These are phyloP conservation scores for Hoplostethus mediterraneus DNA, from an alignment of 2,797 vertebrate species.

Conservation along the genomic window DNA sequence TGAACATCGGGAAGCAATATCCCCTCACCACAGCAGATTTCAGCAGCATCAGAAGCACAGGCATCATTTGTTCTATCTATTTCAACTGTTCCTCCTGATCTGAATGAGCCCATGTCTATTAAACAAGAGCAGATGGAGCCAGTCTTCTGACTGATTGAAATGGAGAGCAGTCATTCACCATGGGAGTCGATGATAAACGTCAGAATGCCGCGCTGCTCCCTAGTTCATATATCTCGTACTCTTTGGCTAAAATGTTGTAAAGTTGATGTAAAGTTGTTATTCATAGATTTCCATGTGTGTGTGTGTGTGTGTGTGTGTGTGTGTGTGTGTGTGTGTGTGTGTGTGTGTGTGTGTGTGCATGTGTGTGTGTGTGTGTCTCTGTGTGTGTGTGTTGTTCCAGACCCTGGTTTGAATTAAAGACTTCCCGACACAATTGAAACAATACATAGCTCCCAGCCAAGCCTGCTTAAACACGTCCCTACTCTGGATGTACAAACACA, in stretches of 20 bases:
- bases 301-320: neutral
- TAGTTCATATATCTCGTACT: slow-evolving; percentile 35
- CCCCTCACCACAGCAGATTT: slow-evolving; percentile 27
- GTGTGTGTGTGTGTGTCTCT: too few species aligned
- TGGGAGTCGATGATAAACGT: slow-evolving; percentile 39
- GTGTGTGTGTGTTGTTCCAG: slow-evolving; percentile 26
- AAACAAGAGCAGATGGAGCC: slow-evolving; percentile 36
- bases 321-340: slow-evolving; percentile 13
- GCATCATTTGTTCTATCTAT: slow-evolving; percentile 29
- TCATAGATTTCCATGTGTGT: slow-evolving; percentile 19
- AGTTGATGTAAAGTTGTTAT: slow-evolving; percentile 19
- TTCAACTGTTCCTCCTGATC: slow-evolving; percentile 18
- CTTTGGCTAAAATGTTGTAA: slow-evolving; percentile 3
- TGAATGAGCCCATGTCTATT: slow-evolving; percentile 24
- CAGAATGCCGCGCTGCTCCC: slow-evolving; percentile 11
- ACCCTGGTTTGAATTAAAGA: slow-evolving; percentile 74
- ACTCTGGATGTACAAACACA: slow-evolving; percentile 27
- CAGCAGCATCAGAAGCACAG: slow-evolving; percentile 12
- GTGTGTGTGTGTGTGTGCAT: neutral
- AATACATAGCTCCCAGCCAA: slow-evolving; percentile 52
- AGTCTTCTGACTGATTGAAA: slow-evolving; percentile 24
- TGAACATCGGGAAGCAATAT: slow-evolving; percentile 1
- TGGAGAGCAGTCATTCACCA: slow-evolving; percentile 40
- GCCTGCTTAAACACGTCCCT: slow-evolving; percentile 37
- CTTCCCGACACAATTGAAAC: slow-evolving; percentile 70